These are phyloP conservation scores for Diachasma alloeum DNA, from an alignment of 1,140 invertebrate species.

Conservation along the genomic window DNA sequence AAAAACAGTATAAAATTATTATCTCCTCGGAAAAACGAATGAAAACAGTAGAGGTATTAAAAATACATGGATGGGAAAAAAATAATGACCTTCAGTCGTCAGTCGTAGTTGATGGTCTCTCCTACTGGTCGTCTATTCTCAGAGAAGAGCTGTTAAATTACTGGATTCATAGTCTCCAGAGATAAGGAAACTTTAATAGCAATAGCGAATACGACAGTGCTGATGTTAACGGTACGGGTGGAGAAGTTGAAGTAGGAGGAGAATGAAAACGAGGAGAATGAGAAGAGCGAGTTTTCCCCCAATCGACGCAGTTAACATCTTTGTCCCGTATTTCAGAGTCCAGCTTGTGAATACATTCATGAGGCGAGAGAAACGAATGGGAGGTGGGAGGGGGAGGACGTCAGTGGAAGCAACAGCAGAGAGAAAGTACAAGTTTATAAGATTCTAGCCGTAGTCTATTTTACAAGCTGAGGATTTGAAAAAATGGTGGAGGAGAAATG, in stretches of 20 bases:
- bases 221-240: neutral
- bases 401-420: neutral
- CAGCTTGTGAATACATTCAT: constrained; percentile 58
- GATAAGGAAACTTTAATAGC: constrained; percentile 17
- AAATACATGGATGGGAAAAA: neutral
- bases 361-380: constrained; percentile 34
- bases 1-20: neutral
- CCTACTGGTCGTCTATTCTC: neutral
- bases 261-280: constrained; percentile 24
- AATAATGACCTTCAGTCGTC: neutral
- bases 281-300: constrained; percentile 55
- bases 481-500: neutral
- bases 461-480: neutral
- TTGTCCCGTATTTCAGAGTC: constrained; percentile 50
- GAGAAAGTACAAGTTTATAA: neutral
- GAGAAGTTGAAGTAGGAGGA: neutral
- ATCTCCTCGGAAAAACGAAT: neutral
- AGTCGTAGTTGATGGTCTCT: neutral
- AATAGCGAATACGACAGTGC: neutral
- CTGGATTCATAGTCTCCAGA: neutral
- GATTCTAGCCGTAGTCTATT: neutral
- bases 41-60: neutral
- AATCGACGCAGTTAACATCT: constrained; percentile 56
- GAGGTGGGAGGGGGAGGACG: neutral
- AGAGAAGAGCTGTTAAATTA: constrained; percentile 9